Base-by-base conservation (phyloP, 2,113 vertebrate species). In the Pleuronectes platessa region DNA sequence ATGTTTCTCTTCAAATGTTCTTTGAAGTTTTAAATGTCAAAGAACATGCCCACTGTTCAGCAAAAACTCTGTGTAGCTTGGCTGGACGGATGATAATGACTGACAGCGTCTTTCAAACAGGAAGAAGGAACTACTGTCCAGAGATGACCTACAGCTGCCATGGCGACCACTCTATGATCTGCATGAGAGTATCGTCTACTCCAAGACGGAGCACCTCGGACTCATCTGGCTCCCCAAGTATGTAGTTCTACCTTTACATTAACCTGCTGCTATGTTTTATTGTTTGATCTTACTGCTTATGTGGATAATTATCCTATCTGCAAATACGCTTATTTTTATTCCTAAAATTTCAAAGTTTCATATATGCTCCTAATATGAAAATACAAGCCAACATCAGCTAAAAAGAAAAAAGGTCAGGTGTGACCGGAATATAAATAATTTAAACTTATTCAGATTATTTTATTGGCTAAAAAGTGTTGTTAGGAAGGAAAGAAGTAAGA, bases 201-300 rank as follows among this genome's bases (percentile, higher is more conserved):
- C 97, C 67, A 99, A 99, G 93, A 97, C 96, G 0, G 98, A 99
- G 83, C 97, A 98, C 88, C 96, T 99, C 54, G 97, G 97, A 71
- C 96, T 99, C 89, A 96, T 97, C 92, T 98, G 97, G 96, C 98
- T 98, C 92, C 98, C 97, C 79, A 99, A 96, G 98, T 99, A 96
- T 92, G 96, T 92, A 11, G 4, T 20, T 67, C 74, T 51, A 63
- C 20, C 13, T 68, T 79, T 18, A 4, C 7, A 42, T 8, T 4
- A 2, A 24, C 20, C 14, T 23, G 15, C 6, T 27, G 35, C 4
- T 14, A 24, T 8, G 15, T 4, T 11, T 3, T 58, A 0, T 17
- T 71, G 18, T 26, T 15, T 21, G 15, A 12, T 55, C 5, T 58
- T 26, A 6, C 9, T 31, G 14, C 24, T 23, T 18, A 60, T 11